Conservation (phyloP, 2,888 invertebrate genomes). For the Taenaris catops region DNA sequence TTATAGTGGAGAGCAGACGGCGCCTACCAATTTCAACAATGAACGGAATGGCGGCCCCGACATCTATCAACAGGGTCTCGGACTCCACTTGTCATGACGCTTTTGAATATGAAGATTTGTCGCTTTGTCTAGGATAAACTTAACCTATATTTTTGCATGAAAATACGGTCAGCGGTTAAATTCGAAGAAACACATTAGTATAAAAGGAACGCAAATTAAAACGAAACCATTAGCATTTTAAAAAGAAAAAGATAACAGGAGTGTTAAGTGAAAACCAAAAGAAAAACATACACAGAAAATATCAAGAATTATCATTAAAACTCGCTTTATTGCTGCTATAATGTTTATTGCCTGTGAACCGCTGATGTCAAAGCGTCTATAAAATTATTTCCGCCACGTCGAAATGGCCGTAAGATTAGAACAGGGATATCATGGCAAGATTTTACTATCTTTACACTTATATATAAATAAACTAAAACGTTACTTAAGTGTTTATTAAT, state of each 20-base stretch:
- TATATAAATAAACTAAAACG: no score
- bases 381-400: conserved; percentile 21
- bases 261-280: conserved; percentile 8
- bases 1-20: conserved; percentile 43
- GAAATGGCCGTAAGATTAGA: conserved; percentile 5
- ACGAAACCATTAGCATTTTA: conserved; percentile 2
- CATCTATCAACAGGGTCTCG: conserved; percentile 37
- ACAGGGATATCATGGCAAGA: not conserved
- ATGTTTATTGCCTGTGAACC: conserved; percentile 22
- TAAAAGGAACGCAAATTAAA: conserved; percentile 7
- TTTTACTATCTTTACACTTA: not conserved
- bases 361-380: conserved; percentile 21
- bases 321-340: conserved; percentile 17
- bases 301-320: conserved; percentile 15
- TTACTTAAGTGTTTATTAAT: no score
- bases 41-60: conserved; percentile 52
- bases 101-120: conserved; percentile 17
- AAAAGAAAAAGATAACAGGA: conserved; percentile 3
- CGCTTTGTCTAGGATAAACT: conserved; percentile 9
- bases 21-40: conserved; percentile 68
- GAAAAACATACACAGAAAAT: conserved; percentile 9
- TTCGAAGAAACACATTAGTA: conserved; percentile 1
- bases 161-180: conserved; percentile 3
- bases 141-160: conserved; percentile 1
- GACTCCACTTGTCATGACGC: conserved; percentile 16